Percentiles rank a stretch among this genome's conserved stretches.
Evolutionary conservation across 2,888 invertebrate genomes (phyloP).

Genomic region (Rotaria socialis): DNA sequence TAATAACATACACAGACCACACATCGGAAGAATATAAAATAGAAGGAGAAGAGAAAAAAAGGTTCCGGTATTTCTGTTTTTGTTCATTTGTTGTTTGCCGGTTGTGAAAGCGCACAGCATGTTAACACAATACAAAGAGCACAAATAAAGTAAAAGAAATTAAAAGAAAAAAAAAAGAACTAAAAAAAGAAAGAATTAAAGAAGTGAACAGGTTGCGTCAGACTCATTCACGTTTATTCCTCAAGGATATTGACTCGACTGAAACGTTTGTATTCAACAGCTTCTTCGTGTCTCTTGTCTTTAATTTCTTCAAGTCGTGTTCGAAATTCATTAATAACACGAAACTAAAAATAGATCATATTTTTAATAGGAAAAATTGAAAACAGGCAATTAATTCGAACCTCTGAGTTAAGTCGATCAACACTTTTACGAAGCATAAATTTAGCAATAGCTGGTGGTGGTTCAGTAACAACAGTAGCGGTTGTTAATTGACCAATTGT

Average conservation of each 20-base stretch:
- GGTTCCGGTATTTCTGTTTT: no score
- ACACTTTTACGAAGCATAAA: conserved; percentile 19
- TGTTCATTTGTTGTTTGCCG: neutral
- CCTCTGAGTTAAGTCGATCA: conserved; percentile 1
- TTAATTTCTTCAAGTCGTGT: neutral
- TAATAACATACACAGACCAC: neutral
- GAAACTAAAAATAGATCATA: neutral
- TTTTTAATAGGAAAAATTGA: neutral
- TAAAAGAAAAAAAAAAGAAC: neutral
- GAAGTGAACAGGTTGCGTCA: neutral
- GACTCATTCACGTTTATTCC: neutral
- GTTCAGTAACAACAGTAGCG: neutral
- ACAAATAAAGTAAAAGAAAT: neutral
- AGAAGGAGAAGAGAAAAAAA: neutral
- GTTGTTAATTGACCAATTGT: neutral
- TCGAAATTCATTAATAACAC: neutral
- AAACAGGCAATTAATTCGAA: neutral
- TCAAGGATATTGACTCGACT: neutral
- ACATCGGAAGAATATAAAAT: neutral
- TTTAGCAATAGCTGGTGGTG: neutral
- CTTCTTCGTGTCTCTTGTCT: neutral
- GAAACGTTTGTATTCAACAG: neutral
- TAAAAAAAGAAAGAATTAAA: neutral
- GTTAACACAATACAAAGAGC: neutral
- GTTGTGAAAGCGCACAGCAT: neutral